Percentiles rank a stretch among this genome's conserved stretches.
Evolutionary conservation across 2,797 vertebrate species (phyloP).

Genomic region (Gephyroberyx darwinii): DNA sequence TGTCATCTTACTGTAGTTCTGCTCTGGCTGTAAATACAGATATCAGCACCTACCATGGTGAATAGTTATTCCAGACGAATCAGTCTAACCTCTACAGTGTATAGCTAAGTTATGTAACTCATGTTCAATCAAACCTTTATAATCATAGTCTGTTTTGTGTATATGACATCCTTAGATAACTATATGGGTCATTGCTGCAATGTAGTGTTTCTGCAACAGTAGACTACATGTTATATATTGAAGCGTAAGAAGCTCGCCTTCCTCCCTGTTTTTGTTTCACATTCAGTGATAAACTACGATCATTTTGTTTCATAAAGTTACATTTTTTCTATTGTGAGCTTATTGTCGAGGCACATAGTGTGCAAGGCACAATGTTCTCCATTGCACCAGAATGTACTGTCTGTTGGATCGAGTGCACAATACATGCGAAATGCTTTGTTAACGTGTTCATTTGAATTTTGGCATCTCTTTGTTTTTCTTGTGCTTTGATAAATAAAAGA

Average conservation of each 20-base stretch:
- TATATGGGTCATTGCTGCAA: slow-evolving; percentile 1
- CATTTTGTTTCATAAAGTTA: slow-evolving; percentile 40
- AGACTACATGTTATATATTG: not conserved
- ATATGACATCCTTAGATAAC: slow-evolving; percentile 4
- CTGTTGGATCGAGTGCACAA: slow-evolving; percentile 13
- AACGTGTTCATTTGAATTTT: not conserved
- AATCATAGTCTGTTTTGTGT: slow-evolving; percentile 9
- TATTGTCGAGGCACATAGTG: slow-evolving; percentile 10
- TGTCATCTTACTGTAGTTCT: slow-evolving; percentile 29
- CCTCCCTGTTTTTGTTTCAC: slow-evolving; percentile 11
- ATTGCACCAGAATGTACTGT: slow-evolving; percentile 20
- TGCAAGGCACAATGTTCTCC: slow-evolving; percentile 9
- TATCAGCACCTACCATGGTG: not conserved
- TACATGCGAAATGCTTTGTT: slow-evolving; percentile 6
- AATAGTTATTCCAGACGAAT: slow-evolving; percentile 17
- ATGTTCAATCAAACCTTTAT: slow-evolving; percentile 23
- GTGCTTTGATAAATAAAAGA: slow-evolving; percentile 60
- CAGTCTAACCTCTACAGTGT: slow-evolving; percentile 28
- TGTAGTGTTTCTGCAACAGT: not conserved
- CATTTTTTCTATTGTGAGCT: slow-evolving; percentile 29
- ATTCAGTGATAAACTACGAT: slow-evolving; percentile 19
- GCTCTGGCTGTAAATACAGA: not conserved
- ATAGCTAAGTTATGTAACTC: slow-evolving; percentile 52
- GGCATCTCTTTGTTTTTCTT: slow-evolving; percentile 17
- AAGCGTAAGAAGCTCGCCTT: slow-evolving; percentile 4